Conservation (phyloP, 1,140 invertebrate genomes). For the Drosophila bocki region DNA sequence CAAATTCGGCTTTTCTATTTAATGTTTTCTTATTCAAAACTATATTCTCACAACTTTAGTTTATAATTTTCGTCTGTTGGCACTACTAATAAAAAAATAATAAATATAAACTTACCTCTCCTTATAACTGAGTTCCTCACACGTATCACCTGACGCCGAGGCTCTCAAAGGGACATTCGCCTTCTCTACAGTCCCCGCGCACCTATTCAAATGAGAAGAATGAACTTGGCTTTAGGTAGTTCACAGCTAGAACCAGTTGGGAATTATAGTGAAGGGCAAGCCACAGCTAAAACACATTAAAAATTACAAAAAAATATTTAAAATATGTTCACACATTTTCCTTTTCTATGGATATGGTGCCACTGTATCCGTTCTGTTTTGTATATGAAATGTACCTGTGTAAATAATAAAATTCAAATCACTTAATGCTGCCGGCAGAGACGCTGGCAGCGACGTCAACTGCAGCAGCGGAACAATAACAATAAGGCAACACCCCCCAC, state of each 20-base stretch:
- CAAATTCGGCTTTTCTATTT: too few species aligned
- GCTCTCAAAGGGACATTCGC: too few species aligned
- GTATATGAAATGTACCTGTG: slow-evolving; percentile 71
- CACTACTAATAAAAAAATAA: too few species aligned
- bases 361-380: slow-evolving; percentile 44
- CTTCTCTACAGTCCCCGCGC: too few species aligned
- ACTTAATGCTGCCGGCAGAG: slow-evolving; percentile 68
- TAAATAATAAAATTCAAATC: slow-evolving; percentile 84
- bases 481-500: slow-evolving; percentile 75
- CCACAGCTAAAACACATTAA: too few species aligned
- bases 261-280: neutral
- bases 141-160: too few species aligned
- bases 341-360: neutral
- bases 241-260: neutral
- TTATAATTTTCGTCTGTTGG: too few species aligned
- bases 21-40: too few species aligned
- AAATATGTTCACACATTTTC: neutral
- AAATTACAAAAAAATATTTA: too few species aligned
- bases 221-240: neutral
- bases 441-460: slow-evolving; percentile 32
- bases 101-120: too few species aligned
- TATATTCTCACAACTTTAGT: too few species aligned
- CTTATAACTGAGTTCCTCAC: too few species aligned
- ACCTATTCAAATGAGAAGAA: neutral
- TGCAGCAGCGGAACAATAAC: slow-evolving; percentile 65